A percentile compares a stretch with the other conserved stretches of the same genome.
Evolutionary conservation across 2,888 invertebrate genomes (phyloP).

Genomic region (Drosophila cracens): DNA sequence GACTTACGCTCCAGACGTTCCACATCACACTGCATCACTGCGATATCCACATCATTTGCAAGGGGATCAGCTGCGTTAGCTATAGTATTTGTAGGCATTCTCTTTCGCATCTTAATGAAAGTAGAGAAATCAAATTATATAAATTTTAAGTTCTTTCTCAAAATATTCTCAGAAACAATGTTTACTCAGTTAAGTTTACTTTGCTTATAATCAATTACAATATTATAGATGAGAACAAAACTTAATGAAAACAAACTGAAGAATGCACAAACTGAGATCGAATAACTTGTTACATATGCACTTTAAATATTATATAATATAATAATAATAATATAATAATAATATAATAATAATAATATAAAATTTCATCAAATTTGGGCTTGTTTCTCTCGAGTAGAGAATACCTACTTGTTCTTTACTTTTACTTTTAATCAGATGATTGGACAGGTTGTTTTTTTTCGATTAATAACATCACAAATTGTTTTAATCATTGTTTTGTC

Average conservation of each 20-base stretch:
- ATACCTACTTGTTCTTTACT: no score
- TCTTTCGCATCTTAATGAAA: conserved; percentile 39
- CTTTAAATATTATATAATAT: no score
- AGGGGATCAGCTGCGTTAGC: not conserved
- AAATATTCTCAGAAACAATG: conserved; percentile 7
- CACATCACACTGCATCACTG: conserved; percentile 62
- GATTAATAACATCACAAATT: no score
- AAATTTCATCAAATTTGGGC: no score
- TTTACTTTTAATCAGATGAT: no score
- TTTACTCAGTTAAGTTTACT: not conserved
- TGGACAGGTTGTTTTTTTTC: no score
- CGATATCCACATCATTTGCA: conserved; percentile 4
- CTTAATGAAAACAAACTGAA: not conserved
- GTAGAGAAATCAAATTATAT: not conserved
- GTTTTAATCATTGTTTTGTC: no score
- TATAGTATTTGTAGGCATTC: conserved; percentile 34
- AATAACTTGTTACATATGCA: no score
- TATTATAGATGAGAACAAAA: not conserved
- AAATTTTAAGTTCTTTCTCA: not conserved
- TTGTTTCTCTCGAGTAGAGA: no score
- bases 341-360: no score
- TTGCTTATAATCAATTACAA: no score
- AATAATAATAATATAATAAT: no score
- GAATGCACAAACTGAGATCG: not conserved
- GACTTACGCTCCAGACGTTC: conserved; percentile 87